These are phyloP conservation scores for Drosophila repleta DNA, from an alignment of 1,140 invertebrate species.

Conservation along the genomic window DNA sequence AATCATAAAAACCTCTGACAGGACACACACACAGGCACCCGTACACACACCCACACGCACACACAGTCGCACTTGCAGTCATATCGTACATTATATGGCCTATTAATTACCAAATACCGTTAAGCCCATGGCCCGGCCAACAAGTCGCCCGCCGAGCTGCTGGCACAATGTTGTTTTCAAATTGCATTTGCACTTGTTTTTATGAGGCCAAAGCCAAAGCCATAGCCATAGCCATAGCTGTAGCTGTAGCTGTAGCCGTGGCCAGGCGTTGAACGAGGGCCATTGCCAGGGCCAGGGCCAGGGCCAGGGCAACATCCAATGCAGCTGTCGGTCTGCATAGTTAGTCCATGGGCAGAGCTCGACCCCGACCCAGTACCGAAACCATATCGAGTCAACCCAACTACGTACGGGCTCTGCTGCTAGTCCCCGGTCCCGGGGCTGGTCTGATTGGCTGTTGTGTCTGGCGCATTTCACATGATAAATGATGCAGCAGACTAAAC, in stretches of 20 bases:
- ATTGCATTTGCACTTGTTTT: constrained; percentile 81
- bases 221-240: not conserved
- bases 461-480: constrained; percentile 79
- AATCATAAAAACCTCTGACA: constrained; percentile 55
- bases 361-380: constrained; percentile 6
- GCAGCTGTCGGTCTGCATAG: constrained; percentile 38
- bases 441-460: constrained; percentile 65
- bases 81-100: constrained; percentile 78
- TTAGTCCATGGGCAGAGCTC: not conserved
- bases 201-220: constrained; percentile 50
- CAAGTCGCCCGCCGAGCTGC: constrained; percentile 23
- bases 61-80: constrained; percentile 10
- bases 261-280: constrained; percentile 5
- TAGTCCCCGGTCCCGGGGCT: constrained; percentile 35
- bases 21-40: not conserved
- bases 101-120: constrained; percentile 79
- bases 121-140: constrained; percentile 56
- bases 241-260: not conserved
- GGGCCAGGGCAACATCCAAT: constrained; percentile 28
- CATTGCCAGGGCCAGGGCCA: constrained; percentile 38
- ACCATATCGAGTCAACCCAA: constrained; percentile 8
- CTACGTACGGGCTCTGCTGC: constrained; percentile 6
- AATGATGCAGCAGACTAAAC: constrained; percentile 79
- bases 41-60: constrained; percentile 3
- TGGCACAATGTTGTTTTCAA: constrained; percentile 64